Evolutionary conservation across 1,140 invertebrate species (phyloP), one percentile per base, ranked within the genome.

Genomic region (Drosophila melanogaster): DNA sequence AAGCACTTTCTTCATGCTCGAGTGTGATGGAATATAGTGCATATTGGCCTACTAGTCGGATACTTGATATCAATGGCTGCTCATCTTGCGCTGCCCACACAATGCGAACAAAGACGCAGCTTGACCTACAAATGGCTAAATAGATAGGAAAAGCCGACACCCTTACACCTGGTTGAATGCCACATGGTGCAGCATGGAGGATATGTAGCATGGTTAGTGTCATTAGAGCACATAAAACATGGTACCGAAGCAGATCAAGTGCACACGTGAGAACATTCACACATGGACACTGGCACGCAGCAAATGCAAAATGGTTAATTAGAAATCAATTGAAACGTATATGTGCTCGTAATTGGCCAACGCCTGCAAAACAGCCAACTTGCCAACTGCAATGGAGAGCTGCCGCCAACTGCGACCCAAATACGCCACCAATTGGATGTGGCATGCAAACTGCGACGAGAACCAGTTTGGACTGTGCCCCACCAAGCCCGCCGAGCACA

Each of bases 261-360:
- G 80, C 56, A 50, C 61, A 72, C 55, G 71, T 74, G 55, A 60
- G 71, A 59, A 55, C 53, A 47, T 37, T 55, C 46, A 41, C 41
- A 71, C 46, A 53, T 58, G 70, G 30, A 17, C 46, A 33, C n/a
- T 62, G 55, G 30, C 26, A 53, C 59, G 61, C 65, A 81, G 78
- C 62, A 70, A 71, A 50, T 50, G 49, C 49, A 83, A 78, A 78
- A 76, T 62, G 65, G 65, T 86, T 86, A 86, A 86, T 86, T 86
- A 86, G 81, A 86, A 86, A 86, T 86, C 81, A 86, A 86, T 86
- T 86, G 81, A 81, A 81, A 85, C 60, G 71, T 64, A 81, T 81
- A 56, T 71, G 56, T 57, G 60, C 49, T 67, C 64, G 79, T 81
- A 77, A 77, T 76, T 66, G 69, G 77, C 57, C 51, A 57, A 72